Conservation (phyloP, 1,140 invertebrate genomes). For the Bilobella aurantiaca region DNA sequence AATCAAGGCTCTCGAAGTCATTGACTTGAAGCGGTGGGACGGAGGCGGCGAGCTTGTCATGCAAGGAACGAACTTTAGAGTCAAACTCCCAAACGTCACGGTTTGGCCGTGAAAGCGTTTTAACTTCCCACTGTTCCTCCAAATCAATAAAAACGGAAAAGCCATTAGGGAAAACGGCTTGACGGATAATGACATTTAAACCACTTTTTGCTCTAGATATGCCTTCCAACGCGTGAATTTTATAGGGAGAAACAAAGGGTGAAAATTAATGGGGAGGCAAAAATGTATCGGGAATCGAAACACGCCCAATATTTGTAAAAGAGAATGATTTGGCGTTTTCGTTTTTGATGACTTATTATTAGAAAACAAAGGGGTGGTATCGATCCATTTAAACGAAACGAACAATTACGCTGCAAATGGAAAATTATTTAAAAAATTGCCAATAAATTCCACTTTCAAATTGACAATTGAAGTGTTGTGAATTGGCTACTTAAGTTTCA, state of each 20-base stretch:
- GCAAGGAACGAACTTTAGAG: neutral
- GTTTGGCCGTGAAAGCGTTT: conserved; percentile 11
- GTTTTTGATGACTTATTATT: neutral
- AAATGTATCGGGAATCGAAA: too few species aligned
- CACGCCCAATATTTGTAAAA: too few species aligned
- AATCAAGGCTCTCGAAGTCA: neutral
- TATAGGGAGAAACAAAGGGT: too few species aligned
- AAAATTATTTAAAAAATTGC: neutral
- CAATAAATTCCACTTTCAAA: too few species aligned
- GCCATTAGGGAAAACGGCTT: too few species aligned
- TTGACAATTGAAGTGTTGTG: neutral
- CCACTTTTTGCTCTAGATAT: too few species aligned
- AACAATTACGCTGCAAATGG: too few species aligned
- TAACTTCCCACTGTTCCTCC: conserved; percentile 11
- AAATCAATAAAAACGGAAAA: neutral
- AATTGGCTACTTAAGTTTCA: neutral
- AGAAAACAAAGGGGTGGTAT: conserved; percentile 1
- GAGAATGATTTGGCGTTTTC: too few species aligned
- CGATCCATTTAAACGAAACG: too few species aligned
- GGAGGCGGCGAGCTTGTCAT: neutral
- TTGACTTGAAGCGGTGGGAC: neutral
- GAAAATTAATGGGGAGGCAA: too few species aligned
- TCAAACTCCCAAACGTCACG: conserved; percentile 12
- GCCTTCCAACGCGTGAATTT: too few species aligned
- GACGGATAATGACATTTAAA: too few species aligned